Percentiles rank a stretch among this genome's conserved stretches.
phyloP scores from a whole-genome alignment of 2,888 invertebrate genomes.

The Sipunculus nudus region DNA sequence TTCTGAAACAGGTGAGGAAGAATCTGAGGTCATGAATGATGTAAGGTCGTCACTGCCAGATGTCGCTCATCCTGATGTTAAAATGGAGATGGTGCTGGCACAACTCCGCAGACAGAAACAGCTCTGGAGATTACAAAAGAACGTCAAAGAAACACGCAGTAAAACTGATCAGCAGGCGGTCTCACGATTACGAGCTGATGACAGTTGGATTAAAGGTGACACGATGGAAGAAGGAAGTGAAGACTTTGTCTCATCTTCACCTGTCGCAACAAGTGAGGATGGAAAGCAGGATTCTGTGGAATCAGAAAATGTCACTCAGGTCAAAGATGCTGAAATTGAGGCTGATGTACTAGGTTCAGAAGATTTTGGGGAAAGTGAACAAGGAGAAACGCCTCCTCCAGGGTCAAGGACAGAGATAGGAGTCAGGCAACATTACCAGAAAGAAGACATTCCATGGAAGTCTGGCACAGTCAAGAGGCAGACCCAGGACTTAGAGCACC shows the following conservation, averaged over 20 bases:
- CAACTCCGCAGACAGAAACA: constrained; percentile 22
- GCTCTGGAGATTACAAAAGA: constrained; percentile 47
- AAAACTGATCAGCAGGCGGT: background rate
- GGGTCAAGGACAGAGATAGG: no score
- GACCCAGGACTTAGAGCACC: constrained; percentile 74
- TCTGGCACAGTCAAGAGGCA: constrained; percentile 75
- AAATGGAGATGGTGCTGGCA: constrained; percentile 21
- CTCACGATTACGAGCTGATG: constrained; percentile 18
- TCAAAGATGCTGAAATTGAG: background rate
- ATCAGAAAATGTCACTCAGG: background rate
- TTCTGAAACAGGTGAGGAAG: background rate
- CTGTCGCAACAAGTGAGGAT: background rate
- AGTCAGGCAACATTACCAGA: constrained; percentile 67
- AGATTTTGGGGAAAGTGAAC: background rate
- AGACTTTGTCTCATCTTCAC: background rate
- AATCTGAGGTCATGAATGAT: no score
- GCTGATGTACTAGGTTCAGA: background rate
- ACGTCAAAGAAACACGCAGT: background rate
- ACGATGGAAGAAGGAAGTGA: background rate
- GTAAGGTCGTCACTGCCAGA: no score
- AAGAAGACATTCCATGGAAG: constrained; percentile 75
- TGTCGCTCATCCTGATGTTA: constrained; percentile 28
- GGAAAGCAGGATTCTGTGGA: background rate
- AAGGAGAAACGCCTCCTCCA: background rate
- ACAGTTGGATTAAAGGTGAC: constrained; percentile 31